Evolutionary conservation across 2,888 invertebrate genomes (phyloP), one percentile per base, ranked within the genome.

Genomic region (Drosophila percnosoma): DNA sequence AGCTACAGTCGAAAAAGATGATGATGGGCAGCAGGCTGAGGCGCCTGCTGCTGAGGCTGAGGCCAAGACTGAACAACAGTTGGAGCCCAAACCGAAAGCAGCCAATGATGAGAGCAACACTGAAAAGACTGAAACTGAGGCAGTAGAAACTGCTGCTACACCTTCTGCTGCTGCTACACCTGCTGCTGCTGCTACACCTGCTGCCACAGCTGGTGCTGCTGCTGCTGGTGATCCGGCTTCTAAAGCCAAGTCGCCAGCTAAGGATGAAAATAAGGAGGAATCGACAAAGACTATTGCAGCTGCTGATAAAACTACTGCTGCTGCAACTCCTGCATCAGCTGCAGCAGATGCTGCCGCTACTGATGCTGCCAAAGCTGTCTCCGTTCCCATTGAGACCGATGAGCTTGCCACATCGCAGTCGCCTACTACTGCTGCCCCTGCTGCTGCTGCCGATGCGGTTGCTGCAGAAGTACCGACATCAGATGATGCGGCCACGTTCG

Each of bases 121-220:
- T 13, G 76, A 80, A 76, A 81, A 87, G 86, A 83, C 86, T 86
- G 85, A 83, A 34, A 45, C 62, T 42, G 70, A 75, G 38, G 49
- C 42, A 67, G 48, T 71, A 36, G 40, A 51, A 51, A 31, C 45
- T 13, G 64, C 33, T 21, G 10, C 53, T 53, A 5, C 29, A 27
- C 31, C 49, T 54, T 31, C 54, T 2, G 10, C 13, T 18, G 11
- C 29, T 15, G 36, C 5, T 13, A 0, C 27, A 27, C 8, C 31
- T 31, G 31, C 10, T 31, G 31, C 31, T 8, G 29, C 57, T 29
- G 67, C 59, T 31, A 64, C 67, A 15, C 36, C 49, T 53, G 48
- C 53, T 2, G 15, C n/a, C 13, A n/a, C 53, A 40, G 24, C n/a
- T 18, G 62, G 24, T 52, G 71, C 11, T 8, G 18, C 21, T 15